phyloP scores from a whole-genome alignment of 2,888 invertebrate genomes.

The Watsonalla cultraria region DNA sequence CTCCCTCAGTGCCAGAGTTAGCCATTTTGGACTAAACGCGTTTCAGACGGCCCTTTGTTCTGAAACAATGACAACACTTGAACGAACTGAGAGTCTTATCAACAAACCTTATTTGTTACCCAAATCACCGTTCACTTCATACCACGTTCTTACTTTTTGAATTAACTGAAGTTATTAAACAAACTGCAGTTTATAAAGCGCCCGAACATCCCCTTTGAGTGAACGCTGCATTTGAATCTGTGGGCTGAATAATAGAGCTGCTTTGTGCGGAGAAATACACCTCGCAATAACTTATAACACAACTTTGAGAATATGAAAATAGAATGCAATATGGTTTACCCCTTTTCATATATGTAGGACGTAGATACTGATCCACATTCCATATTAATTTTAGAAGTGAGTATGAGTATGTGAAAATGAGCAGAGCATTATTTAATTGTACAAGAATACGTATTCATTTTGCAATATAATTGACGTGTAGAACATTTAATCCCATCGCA shows the following conservation, averaged over 20 bases:
- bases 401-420: no score
- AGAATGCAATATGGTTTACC: conserved; percentile 3
- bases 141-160: conserved; percentile 33
- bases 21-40: conserved; percentile 63
- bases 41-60: conserved; percentile 60
- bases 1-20: conserved; percentile 34
- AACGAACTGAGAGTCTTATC: conserved; percentile 63
- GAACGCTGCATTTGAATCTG: conserved; percentile 6
- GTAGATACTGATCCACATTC: neutral
- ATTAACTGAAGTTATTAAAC: neutral
- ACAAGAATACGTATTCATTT: no score
- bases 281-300: conserved; percentile 4
- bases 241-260: conserved; percentile 11
- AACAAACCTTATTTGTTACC: conserved; percentile 59
- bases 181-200: neutral
- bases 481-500: no score
- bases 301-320: conserved; percentile 13
- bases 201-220: conserved; percentile 5
- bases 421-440: no score
- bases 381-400: no score
- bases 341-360: conserved; percentile 1
- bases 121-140: conserved; percentile 55
- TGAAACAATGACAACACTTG: conserved; percentile 60
- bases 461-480: no score
- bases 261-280: conserved; percentile 8